These are phyloP conservation scores for Wasmannia auropunctata DNA, from an alignment of 1,140 invertebrate species.

Conservation along the genomic window DNA sequence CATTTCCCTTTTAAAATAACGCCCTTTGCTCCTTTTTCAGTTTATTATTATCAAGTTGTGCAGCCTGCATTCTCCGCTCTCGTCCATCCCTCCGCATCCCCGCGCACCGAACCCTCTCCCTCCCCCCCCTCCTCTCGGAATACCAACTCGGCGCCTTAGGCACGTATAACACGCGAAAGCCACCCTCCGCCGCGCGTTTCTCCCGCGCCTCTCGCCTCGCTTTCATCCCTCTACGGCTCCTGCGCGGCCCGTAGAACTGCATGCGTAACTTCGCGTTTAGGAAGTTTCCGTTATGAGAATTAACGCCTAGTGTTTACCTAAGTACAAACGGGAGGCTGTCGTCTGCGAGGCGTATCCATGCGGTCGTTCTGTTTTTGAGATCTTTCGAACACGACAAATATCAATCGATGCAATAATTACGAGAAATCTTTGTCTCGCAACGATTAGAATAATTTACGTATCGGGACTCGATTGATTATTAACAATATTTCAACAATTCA, in stretches of 20 bases:
- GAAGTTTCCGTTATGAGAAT: conserved; percentile 81
- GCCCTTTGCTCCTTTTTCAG: conserved; percentile 83
- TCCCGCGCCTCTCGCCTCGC: conserved; percentile 29
- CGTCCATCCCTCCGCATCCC: conserved; percentile 26
- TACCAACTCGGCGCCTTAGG: conserved; percentile 62
- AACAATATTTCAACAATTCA: not conserved
- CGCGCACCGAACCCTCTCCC: conserved; percentile 25
- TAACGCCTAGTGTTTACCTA: conserved; percentile 75
- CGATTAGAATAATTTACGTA: not conserved
- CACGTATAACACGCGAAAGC: conserved; percentile 67
- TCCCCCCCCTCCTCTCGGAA: not conserved
- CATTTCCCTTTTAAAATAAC: conserved; percentile 86
- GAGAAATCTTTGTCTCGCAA: not conserved
- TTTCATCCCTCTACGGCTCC: conserved; percentile 15
- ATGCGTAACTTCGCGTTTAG: conserved; percentile 79
- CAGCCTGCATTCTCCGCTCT: conserved; percentile 60
- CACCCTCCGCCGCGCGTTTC: conserved; percentile 25
- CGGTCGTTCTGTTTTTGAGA: not conserved
- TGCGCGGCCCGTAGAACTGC: conserved; percentile 61
- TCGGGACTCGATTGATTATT: not conserved
- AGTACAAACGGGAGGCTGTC: conserved; percentile 25
- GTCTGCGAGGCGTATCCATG: not conserved
- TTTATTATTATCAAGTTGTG: conserved; percentile 85
- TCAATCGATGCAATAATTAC: not conserved
- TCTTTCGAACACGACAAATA: not conserved